Evolutionary conservation across 1,140 invertebrate genomes (phyloP).

Genomic region (Metaphire vulgaris): DNA sequence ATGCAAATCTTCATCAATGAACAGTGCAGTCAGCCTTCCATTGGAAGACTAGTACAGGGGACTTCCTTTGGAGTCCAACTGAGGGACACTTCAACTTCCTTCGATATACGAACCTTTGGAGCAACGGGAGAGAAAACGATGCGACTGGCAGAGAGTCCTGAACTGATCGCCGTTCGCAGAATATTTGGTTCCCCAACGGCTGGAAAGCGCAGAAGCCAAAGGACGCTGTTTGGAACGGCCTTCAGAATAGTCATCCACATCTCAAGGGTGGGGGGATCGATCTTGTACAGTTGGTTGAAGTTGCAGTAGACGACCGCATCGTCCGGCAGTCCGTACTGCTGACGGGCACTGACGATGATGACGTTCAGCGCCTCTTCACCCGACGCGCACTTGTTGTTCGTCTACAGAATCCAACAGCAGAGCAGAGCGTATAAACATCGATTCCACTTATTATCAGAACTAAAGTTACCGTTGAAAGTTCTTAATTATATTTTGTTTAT

Average conservation of each 20-base stretch:
- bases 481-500: too few relatives aligned
- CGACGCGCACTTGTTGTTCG: slow-evolving; percentile 96
- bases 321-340: slow-evolving; percentile 91
- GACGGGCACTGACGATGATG: slow-evolving; percentile 86
- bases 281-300: slow-evolving; percentile 99
- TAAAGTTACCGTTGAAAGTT: too few relatives aligned
- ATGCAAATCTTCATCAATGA: too few relatives aligned
- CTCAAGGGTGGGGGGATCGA: slow-evolving; percentile 82
- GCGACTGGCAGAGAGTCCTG: slow-evolving; percentile 69
- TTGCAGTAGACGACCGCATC: slow-evolving; percentile 98
- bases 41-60: too few relatives aligned
- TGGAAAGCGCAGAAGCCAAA: slow-evolving; percentile 94
- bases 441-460: too few relatives aligned
- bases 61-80: too few relatives aligned
- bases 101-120: slow-evolving; percentile 63
- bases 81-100: too few relatives aligned
- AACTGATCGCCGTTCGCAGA: slow-evolving; percentile 58
- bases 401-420: too few relatives aligned
- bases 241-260: slow-evolving; percentile 93
- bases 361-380: slow-evolving; percentile 92
- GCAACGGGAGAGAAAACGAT: slow-evolving; percentile 97
- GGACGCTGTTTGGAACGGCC: slow-evolving; percentile 86
- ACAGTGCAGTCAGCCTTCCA: too few relatives aligned
- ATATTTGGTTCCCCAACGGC: slow-evolving; percentile 91
- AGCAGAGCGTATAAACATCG: too few relatives aligned